Base-by-base conservation (phyloP, 1,140 invertebrate species). In the Zelostemma sp. region DNA sequence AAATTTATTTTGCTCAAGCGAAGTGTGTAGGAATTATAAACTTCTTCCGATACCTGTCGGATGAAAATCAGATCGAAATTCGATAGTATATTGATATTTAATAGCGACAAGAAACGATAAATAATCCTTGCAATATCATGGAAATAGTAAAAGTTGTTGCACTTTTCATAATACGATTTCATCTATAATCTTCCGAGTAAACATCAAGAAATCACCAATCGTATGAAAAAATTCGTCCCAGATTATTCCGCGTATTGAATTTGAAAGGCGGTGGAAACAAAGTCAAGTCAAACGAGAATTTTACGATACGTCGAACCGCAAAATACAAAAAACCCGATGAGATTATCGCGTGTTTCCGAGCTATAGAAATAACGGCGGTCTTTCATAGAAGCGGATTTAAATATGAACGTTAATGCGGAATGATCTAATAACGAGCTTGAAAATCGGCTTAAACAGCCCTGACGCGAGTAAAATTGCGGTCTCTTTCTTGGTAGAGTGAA, bases 401-500 rank as follows among this genome's bases (percentile, higher is more conserved):
- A 48, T 48, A 48, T 28, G 25, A 48, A 48, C 46, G 14, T 12
- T 48, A 48, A 28, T 25, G 46, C 14, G 46, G 46, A 48, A 48
- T 48, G 46, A 48, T 48, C 46, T 48, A 48, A 48, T 48, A 48
- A 48, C 46, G 46, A 48, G 46, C 14, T 21, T 14, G 18, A 14
- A 17, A 48, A 48, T 48, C 46, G 28, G 48, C 48, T 50, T 35
- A 35, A 8, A 17, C 14, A n/a, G 14, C 6, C 33, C 31, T 4
- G 19, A n/a, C 9, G 35, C 35, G 35, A 12, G 5, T 40, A 15
- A 43, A 43, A 6, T 3, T 19, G 46, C 46, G 46, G 21, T 31
- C 28, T 35, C 28, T 35, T 50, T 33, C 25, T 33, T 1, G 1
- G 12, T 68, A 35, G 33, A 57, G 54, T 63, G 21, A 53, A 53